Evolutionary conservation across 2,888 invertebrate species (phyloP).

Genomic region (Agonum fuliginosum): DNA sequence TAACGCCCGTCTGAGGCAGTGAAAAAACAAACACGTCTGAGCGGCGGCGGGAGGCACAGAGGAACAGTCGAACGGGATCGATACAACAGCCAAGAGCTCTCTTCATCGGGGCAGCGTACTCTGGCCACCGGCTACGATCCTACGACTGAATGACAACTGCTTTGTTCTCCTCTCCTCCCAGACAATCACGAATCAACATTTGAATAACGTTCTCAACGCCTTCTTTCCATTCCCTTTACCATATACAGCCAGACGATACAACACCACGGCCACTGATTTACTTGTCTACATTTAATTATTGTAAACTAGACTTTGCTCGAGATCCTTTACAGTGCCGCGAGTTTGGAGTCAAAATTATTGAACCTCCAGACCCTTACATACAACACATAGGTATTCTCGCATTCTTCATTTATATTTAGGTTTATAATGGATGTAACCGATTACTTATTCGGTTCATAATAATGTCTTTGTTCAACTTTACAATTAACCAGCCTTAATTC

Average conservation of each 20-base stretch:
- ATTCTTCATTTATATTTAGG: no score
- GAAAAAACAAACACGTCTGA: conserved; percentile 56
- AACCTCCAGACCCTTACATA: no score
- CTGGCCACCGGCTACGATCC: conserved; percentile 24
- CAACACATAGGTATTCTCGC: no score
- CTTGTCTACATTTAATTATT: neutral
- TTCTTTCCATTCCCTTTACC: conserved; percentile 18
- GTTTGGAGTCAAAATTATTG: no score
- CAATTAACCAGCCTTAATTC: no score
- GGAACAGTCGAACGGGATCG: conserved; percentile 44
- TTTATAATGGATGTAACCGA: no score
- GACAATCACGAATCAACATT: neutral
- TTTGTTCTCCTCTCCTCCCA: conserved; percentile 14
- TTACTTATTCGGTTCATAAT: no score
- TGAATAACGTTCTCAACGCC: conserved; percentile 7
- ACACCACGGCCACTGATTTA: conserved; percentile 13
- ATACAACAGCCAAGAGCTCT: conserved; percentile 28
- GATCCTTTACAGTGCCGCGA: no score
- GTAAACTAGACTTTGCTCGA: no score
- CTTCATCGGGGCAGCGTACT: conserved; percentile 4
- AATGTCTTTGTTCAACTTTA: no score
- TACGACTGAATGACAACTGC: conserved; percentile 37
- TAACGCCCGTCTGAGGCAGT: conserved; percentile 67
- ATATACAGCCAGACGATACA: neutral
- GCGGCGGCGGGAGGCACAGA: conserved; percentile 14